A percentile compares a stretch with the other conserved stretches of the same genome.
These are phyloP conservation scores for Drosophila orosa DNA, from an alignment of 1,140 invertebrate genomes.

Conservation along the genomic window DNA sequence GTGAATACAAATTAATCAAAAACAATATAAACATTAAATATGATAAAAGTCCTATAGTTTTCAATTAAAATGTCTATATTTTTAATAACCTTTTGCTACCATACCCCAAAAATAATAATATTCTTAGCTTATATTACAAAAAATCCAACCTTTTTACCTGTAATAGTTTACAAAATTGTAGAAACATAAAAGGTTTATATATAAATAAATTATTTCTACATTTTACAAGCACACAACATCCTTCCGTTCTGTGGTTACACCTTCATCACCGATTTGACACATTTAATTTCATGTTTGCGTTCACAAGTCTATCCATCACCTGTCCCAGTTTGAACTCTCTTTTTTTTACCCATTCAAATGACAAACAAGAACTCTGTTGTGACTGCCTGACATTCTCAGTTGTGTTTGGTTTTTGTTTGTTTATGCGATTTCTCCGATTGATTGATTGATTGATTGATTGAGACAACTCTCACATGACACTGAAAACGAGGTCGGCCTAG, in stretches of 20 bases:
- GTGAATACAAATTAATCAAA: too few relatives aligned
- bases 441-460: conserved; percentile 48
- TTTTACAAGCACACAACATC: background rate
- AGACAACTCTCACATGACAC: conserved; percentile 48
- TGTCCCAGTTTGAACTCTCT: conserved; percentile 3
- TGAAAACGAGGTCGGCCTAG: conserved; percentile 15
- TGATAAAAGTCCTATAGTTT: too few relatives aligned
- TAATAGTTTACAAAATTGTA: background rate
- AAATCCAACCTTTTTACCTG: too few relatives aligned
- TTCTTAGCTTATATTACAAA: too few relatives aligned
- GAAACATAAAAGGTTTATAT: background rate
- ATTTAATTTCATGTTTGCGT: conserved; percentile 37
- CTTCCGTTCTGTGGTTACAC: background rate
- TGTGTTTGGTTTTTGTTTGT: conserved; percentile 17
- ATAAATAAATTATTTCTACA: background rate
- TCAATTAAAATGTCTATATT: too few relatives aligned
- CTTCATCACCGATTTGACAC: conserved; percentile 19
- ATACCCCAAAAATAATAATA: too few relatives aligned
- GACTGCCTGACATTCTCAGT: conserved; percentile 20
- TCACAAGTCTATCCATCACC: conserved; percentile 42
- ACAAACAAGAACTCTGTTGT: conserved; percentile 34
- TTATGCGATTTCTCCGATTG: conserved; percentile 22
- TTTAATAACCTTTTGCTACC: too few relatives aligned
- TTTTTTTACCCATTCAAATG: conserved; percentile 13
- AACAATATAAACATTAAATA: too few relatives aligned